Evolutionary conservation across 1,140 invertebrate species (phyloP), one percentile per base, ranked within the genome.

Genomic region (Dufourea novaeangliae): DNA sequence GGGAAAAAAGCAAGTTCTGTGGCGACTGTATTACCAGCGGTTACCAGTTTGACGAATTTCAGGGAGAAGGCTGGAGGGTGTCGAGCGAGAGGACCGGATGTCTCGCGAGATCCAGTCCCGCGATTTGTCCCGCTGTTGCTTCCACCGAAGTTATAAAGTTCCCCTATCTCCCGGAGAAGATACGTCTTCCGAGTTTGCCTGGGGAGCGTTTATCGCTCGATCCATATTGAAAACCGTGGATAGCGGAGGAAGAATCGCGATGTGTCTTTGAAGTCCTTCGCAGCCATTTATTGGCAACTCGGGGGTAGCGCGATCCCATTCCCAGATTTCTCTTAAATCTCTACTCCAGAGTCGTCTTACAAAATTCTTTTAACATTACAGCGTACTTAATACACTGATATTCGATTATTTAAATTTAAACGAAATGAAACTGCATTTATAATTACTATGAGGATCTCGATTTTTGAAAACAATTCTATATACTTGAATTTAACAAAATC

Each of bases 201-300:
- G 52, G 64, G 73, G 73, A 68, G 73, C 72, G 72, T 75, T 75
- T 75, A 75, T 75, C 73, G 73, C 52, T n/a, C 29, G 73, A 75
- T 75, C 73, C 73, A 75, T 75, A 75, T 75, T 75, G 73, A 75
- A 75, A 75, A 75, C 63, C 72, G 37, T 66, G 62, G 64, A 56
- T 57, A 37, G 25, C 5, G 32, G 17, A 52, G 71, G 22, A 67
- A 57, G 46, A 46, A 34, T 72, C 57, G 10, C 50, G 20, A 34
- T n/a, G n/a, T 25, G 52, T 59, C 34, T 68, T 46, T 41, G 22
- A 54, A 41, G 61, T 39, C 39, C 63, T 67, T 67, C 52, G 50
- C 39, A 20, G 41, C 50, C 62, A 29, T 64, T 74, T 67, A 74
- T 74, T 67, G 72, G 3, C 2, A 56, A 32, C 34, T 62, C 34